Evolutionary conservation across 2,888 invertebrate genomes (phyloP), one percentile per base, ranked within the genome.

Genomic region (Penaeus monodon): DNA sequence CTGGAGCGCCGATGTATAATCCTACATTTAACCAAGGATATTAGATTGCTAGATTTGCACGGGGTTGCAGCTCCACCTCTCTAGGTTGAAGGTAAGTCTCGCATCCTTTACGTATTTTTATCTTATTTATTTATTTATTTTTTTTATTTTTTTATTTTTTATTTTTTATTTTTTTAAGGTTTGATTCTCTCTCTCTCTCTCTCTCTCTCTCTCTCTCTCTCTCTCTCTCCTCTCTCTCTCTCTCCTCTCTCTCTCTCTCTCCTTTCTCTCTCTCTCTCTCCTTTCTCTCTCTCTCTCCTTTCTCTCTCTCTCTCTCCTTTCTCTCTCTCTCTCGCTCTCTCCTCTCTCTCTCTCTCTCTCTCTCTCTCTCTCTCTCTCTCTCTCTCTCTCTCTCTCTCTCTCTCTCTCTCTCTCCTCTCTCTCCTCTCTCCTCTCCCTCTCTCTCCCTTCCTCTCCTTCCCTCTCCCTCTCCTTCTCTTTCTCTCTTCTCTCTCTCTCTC

Each of bases 1-100:
- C 89, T 8, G 89, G 86, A 70, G 81, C 76, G 14, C 89, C 89
- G 10, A 89, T 89, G 86, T 89, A 86, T 84, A 89, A 89, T 70
- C 78, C 89, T 33, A 66, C 83, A 24, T 89, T 84, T 76, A 89
- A 89, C 82, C 89, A 84, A 74, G 89, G 89, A 76, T 89, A 89
- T 84, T 89, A 89, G 85, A 68, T 74, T 65, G 64, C 49, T n/a
- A 27, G 33, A 64, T 73, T 64, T n/a, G 22, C 29, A 22, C 27
- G 57, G 63, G 73, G 38, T 73, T 73, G 80, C 68, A 73, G 74
- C 79, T 73, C 63, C 80, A 63, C 22, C 85, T 85, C 85, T 73
- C 85, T 73, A 78, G 73, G 64, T 80, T 17, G 64, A 78, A 83
- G 86, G 86, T 86, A 77, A 78, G 86, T 78, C 27, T 73, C 6